Evolutionary conservation across 2,888 invertebrate genomes (phyloP).

Genomic region (Leucophenga maculata): DNA sequence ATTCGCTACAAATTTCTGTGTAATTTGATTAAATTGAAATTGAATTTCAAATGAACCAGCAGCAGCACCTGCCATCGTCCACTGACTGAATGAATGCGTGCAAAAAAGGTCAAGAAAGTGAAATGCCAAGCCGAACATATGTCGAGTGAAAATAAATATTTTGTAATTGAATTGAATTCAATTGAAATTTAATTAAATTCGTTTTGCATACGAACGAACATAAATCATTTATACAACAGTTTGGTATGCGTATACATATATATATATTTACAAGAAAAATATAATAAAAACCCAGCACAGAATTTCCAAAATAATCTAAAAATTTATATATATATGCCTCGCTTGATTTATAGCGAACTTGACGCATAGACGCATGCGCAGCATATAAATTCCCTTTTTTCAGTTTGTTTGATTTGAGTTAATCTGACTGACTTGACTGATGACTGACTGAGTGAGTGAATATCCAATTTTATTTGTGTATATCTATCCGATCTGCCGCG

Average conservation of each 20-base stretch:
- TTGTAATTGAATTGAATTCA: constrained; percentile 1
- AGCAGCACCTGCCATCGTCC: background rate
- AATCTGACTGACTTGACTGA: too few species aligned
- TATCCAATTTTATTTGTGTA: too few species aligned
- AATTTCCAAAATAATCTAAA: background rate
- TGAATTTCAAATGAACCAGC: background rate
- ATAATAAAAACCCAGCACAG: too few species aligned
- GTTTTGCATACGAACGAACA: background rate
- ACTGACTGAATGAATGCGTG: background rate
- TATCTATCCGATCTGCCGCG: too few species aligned
- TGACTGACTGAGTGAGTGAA: too few species aligned
- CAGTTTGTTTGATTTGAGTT: too few species aligned
- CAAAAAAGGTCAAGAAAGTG: constrained; percentile 19
- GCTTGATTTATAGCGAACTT: background rate
- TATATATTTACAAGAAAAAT: too few species aligned
- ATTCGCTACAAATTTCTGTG: background rate
- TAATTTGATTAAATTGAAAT: constrained; percentile 6
- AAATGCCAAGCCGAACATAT: background rate
- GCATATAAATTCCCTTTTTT: background rate
- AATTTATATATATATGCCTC: background rate
- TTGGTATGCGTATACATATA: too few species aligned
- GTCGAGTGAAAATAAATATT: background rate
- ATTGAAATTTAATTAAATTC: constrained; percentile 7
- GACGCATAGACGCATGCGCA: background rate
- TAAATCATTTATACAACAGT: background rate